A percentile compares a stretch with the other conserved stretches of the same genome.
phyloP scores from a whole-genome alignment of 2,888 invertebrate species.

The Harmothoe impar region DNA sequence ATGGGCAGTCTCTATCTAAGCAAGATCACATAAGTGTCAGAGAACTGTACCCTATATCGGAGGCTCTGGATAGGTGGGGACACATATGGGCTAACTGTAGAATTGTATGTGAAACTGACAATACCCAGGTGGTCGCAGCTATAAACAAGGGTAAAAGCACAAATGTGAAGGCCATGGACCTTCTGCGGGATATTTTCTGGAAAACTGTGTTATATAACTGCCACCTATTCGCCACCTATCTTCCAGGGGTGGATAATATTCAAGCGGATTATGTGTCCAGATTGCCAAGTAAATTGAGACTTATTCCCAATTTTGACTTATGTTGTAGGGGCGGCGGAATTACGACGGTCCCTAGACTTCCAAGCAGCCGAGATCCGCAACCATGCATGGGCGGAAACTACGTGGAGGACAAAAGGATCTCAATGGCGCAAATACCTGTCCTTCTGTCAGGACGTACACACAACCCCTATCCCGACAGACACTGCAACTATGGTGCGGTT shows the following conservation, averaged over 20 bases:
- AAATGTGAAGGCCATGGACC: neutral
- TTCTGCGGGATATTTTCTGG: neutral
- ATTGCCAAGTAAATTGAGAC: neutral
- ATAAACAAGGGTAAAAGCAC: neutral
- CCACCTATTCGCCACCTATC: neutral
- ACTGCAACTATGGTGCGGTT: neutral
- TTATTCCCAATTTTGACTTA: neutral
- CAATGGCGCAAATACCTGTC: neutral
- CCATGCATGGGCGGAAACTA: neutral
- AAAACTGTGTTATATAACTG: neutral
- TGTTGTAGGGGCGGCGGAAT: neutral
- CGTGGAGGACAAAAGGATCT: neutral
- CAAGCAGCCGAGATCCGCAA: neutral
- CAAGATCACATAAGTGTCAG: neutral
- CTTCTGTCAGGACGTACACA: neutral
- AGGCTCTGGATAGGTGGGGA: neutral
- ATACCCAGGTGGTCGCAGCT: neutral
- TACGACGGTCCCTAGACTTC: neutral
- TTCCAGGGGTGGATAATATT: neutral
- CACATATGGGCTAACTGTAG: neutral
- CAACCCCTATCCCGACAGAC: neutral
- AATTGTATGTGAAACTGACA: neutral
- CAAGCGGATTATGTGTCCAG: neutral
- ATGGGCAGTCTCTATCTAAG: neutral
- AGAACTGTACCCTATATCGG: neutral